phyloP scores from a whole-genome alignment of 2,797 vertebrate species.

The Lerista edwardsae region DNA sequence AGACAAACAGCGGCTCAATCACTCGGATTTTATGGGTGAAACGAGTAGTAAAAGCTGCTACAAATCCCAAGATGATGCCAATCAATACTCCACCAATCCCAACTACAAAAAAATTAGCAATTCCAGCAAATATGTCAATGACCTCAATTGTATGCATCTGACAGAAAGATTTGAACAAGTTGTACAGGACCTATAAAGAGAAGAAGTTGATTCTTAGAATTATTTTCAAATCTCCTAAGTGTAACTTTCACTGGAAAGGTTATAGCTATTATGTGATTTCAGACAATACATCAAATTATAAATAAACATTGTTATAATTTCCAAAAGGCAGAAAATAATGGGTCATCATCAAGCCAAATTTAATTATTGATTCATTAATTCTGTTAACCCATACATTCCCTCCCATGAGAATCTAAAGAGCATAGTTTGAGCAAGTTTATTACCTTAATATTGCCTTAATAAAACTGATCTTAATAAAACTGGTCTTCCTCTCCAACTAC shows the following conservation, averaged over 20 bases:
- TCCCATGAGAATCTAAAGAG: not conserved
- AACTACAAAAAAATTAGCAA: conserved; percentile 91
- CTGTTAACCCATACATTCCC: not conserved
- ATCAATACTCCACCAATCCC: conserved; percentile 91
- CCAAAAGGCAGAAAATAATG: not conserved
- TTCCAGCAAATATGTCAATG: conserved; percentile 88
- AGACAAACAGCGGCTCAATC: conserved; percentile 96
- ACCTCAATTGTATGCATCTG: conserved; percentile 89
- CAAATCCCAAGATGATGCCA: conserved; percentile 91
- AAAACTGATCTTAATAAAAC: not conserved
- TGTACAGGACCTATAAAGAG: conserved; percentile 90
- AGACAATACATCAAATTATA: not conserved
- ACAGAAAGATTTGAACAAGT: conserved; percentile 93
- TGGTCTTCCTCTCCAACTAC: not conserved
- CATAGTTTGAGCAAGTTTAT: not conserved
- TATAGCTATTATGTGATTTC: not conserved
- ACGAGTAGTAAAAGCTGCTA: conserved; percentile 93
- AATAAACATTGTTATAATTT: not conserved
- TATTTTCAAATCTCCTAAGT: not conserved
- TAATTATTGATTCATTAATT: not conserved
- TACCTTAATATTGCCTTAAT: not conserved
- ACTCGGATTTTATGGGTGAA: conserved; percentile 93
- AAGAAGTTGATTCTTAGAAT: conserved; percentile 55
- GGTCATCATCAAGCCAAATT: not conserved
- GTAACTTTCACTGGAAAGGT: not conserved